Percentiles rank a stretch among this genome's conserved stretches.
These are phyloP conservation scores for Drosophila suzukii DNA, from an alignment of 1,140 invertebrate genomes.

Conservation along the genomic window DNA sequence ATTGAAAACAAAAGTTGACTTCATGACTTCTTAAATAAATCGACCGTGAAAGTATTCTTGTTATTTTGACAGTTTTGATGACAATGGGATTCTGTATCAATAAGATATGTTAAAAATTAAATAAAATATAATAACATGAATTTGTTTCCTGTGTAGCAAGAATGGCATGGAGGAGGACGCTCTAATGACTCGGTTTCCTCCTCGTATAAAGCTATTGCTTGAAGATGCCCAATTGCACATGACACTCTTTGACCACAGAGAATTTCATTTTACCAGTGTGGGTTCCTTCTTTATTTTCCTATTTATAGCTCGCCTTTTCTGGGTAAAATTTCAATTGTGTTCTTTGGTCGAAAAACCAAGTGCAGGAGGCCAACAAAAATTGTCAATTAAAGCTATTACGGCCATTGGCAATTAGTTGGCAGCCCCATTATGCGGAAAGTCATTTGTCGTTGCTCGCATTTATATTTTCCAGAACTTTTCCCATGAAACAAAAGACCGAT, in stretches of 20 bases:
- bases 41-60: no score
- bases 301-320: slow-evolving; percentile 41
- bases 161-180: slow-evolving; percentile 10
- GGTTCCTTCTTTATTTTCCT: slow-evolving; percentile 5
- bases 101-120: no score
- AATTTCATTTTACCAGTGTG: slow-evolving; percentile 26
- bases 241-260: slow-evolving; percentile 35
- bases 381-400: slow-evolving; percentile 70
- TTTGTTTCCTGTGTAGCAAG: not conserved
- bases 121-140: not conserved
- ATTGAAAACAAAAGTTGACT: not conserved
- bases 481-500: slow-evolving; percentile 2
- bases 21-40: no score
- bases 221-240: slow-evolving; percentile 42
- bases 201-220: slow-evolving; percentile 31
- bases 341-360: not conserved
- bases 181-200: slow-evolving; percentile 46
- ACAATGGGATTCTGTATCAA: no score
- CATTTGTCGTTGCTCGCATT: slow-evolving; percentile 44
- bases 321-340: slow-evolving; percentile 32
- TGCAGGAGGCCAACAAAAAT: slow-evolving; percentile 33
- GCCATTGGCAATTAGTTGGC: slow-evolving; percentile 62
- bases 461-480: slow-evolving; percentile 15
- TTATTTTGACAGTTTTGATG: not conserved
- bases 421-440: slow-evolving; percentile 42